Percentiles rank a stretch among this genome's conserved stretches.
phyloP scores from a whole-genome alignment of 30 jellyfish, hydroid and myxozoan genomes.

The Aurelia aurita region DNA sequence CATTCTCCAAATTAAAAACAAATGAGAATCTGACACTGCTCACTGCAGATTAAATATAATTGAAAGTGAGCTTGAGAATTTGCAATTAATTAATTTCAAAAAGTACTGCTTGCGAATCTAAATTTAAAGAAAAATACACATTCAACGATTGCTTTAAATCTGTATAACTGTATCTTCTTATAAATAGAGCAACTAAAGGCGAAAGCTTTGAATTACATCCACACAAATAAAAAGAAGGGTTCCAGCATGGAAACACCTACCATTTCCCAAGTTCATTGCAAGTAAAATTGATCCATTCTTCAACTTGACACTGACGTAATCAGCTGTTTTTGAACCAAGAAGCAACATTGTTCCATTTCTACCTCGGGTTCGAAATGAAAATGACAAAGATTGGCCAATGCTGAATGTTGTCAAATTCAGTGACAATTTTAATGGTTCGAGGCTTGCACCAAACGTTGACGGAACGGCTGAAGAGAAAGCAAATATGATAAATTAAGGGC shows the following conservation, averaged over 20 bases:
- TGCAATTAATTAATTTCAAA: too few relatives aligned
- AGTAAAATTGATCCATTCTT: conserved; percentile 10
- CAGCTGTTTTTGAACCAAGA: conserved; percentile 37
- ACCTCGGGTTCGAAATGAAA: conserved; percentile 63
- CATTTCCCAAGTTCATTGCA: conserved; percentile 46
- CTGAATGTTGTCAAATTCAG: conserved; percentile 40
- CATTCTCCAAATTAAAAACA: too few relatives aligned
- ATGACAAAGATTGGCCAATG: conserved; percentile 44
- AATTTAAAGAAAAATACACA: too few relatives aligned
- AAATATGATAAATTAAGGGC: not conserved
- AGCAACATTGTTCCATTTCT: conserved; percentile 18
- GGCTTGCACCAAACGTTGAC: conserved; percentile 42
- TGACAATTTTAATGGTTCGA: conserved; percentile 7
- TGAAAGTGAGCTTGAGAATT: too few relatives aligned
- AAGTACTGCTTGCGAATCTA: too few relatives aligned
- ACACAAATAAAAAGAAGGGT: too few relatives aligned
- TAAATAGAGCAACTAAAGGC: too few relatives aligned
- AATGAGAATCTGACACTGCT: too few relatives aligned
- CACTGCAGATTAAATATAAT: too few relatives aligned
- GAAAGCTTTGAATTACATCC: too few relatives aligned
- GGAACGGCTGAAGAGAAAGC: conserved; percentile 31
- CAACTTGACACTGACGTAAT: conserved; percentile 23
- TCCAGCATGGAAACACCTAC: not conserved
- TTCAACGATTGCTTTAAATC: too few relatives aligned
- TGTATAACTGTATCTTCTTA: too few relatives aligned